Conservation (phyloP, 1,140 invertebrate genomes). For the Diorhabda carinulata region DNA sequence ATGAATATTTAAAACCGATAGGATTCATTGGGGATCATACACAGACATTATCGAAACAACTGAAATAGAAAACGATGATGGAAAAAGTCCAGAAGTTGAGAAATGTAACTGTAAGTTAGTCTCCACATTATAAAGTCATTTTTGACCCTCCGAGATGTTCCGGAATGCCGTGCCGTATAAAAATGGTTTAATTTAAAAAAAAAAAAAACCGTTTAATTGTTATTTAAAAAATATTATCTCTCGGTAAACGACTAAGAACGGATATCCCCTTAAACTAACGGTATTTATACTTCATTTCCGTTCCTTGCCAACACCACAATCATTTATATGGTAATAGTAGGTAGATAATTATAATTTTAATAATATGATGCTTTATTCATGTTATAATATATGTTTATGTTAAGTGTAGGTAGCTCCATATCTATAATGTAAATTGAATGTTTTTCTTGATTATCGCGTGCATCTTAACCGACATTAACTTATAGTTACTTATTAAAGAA, state of each 20-base stretch:
- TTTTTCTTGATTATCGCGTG: not conserved
- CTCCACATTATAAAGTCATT: too few species aligned
- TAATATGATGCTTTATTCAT: not conserved
- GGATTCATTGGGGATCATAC: not conserved
- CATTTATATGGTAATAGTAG: conserved; percentile 1
- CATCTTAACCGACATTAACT: too few species aligned
- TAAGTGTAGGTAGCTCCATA: not conserved
- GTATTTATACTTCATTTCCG: not conserved
- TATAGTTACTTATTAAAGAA: too few species aligned
- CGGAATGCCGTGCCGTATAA: too few species aligned
- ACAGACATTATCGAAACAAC: too few species aligned
- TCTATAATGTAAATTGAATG: not conserved
- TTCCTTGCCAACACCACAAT: not conserved
- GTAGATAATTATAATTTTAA: not conserved
- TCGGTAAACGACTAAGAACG: not conserved
- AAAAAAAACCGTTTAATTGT: too few species aligned
- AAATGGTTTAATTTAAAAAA: too few species aligned
- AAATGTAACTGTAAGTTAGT: too few species aligned
- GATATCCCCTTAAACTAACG: not conserved
- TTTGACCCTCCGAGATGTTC: too few species aligned
- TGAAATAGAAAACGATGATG: too few species aligned
- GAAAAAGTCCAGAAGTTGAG: too few species aligned
- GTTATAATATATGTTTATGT: not conserved
- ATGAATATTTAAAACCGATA: conserved; percentile 26
- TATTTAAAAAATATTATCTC: too few species aligned